Conservation (phyloP, 2,113 vertebrate species). For the Mastomys natalensis region DNA sequence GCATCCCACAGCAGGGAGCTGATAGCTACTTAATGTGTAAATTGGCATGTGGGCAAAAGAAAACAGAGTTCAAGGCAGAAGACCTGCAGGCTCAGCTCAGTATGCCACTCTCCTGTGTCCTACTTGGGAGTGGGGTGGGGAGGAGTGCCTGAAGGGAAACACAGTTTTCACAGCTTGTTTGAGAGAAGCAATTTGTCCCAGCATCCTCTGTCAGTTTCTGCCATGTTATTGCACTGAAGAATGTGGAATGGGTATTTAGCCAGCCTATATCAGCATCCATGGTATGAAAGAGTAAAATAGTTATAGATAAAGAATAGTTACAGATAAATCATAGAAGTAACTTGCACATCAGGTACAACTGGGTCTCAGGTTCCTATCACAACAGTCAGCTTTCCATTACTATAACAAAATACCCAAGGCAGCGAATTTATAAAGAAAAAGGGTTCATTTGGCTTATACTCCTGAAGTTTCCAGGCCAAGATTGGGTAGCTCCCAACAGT, state of each 20-base stretch:
- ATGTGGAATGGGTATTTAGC: not conserved
- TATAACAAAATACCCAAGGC: not conserved
- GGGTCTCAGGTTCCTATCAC: not conserved
- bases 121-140: not conserved
- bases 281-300: not conserved
- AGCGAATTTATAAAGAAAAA: not conserved
- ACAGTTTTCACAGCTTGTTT: not conserved
- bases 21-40: not conserved
- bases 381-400: not conserved
- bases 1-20: not conserved
- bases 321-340: not conserved
- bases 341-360: not conserved
- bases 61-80: not conserved
- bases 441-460: not conserved
- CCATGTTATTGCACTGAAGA: not conserved
- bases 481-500: not conserved
- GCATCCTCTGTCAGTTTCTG: not conserved
- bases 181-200: not conserved
- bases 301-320: not conserved
- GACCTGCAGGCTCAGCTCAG: not conserved
- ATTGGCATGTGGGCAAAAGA: not conserved
- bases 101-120: fast-evolving
- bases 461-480: not conserved
- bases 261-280: not conserved
- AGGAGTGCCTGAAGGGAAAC: too few species aligned